phyloP scores from a whole-genome alignment of 2,113 vertebrate genomes.

The Petrocephalus zakoni region DNA sequence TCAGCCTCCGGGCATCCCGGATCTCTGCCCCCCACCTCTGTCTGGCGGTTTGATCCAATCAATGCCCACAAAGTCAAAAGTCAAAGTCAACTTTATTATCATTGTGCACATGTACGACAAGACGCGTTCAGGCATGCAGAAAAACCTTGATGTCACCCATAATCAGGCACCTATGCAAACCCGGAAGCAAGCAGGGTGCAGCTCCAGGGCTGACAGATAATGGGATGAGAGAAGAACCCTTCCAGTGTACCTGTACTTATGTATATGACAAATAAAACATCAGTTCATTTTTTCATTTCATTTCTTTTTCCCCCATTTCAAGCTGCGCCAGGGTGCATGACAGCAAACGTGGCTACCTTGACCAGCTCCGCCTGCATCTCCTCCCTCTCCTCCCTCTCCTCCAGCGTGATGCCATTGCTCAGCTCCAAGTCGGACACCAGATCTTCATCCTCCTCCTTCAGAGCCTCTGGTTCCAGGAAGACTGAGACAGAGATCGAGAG shows the following conservation, averaged over 20 bases:
- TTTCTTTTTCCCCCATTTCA: background rate
- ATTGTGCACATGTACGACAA: background rate
- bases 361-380: conserved; percentile 77
- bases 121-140: background rate
- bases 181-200: background rate
- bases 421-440: conserved; percentile 71
- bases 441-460: conserved; percentile 79
- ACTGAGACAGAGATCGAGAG: conserved; percentile 52
- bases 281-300: background rate
- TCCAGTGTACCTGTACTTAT: background rate
- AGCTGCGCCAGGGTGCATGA: no score
- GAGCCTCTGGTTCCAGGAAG: conserved; percentile 73
- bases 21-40: background rate
- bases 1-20: background rate
- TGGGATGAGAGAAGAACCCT: background rate
- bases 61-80: background rate
- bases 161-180: background rate
- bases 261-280: background rate
- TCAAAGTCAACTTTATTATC: background rate
- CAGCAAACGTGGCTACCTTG: conserved; percentile 63
- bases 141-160: background rate
- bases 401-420: conserved; percentile 72
- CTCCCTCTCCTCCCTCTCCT: conserved; percentile 88
- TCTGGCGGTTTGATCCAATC: background rate
- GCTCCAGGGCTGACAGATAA: background rate